Evolutionary conservation across 2,113 vertebrate species (phyloP).

Genomic region (Ptilorrhoa leucosticta): DNA sequence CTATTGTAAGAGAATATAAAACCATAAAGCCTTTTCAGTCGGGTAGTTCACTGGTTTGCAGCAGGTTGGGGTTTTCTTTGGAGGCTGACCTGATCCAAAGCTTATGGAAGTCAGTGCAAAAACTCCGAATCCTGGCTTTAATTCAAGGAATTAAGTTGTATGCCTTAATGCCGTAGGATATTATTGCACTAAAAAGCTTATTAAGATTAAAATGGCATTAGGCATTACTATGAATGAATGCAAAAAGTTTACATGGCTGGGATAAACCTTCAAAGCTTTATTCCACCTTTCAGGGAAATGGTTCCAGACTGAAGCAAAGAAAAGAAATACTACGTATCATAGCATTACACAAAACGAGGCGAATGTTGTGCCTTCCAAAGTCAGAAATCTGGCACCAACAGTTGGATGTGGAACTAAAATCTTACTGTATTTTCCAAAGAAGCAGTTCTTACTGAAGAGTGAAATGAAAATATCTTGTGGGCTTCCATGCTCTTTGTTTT

Average conservation of each 20-base stretch:
- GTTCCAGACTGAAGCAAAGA: not conserved
- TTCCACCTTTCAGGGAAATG: not conserved
- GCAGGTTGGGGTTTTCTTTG: not conserved
- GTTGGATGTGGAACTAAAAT: not conserved
- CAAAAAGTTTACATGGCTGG: not conserved
- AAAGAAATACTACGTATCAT: not conserved
- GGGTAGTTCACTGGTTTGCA: not conserved
- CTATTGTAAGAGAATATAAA: not conserved
- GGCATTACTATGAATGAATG: not conserved
- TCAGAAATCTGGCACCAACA: not conserved
- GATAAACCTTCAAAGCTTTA: conserved; percentile 4
- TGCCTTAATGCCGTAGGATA: not conserved
- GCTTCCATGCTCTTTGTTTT: not conserved
- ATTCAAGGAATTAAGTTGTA: conserved; percentile 15
- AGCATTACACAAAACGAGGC: not conserved
- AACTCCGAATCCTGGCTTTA: not conserved
- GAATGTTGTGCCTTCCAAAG: not conserved
- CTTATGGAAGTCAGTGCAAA: not conserved
- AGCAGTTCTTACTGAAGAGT: not conserved
- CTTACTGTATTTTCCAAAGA: not conserved
- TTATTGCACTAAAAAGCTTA: conserved; percentile 36
- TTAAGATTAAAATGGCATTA: conserved; percentile 56
- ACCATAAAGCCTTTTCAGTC: not conserved
- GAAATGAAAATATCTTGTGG: not conserved
- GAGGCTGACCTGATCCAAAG: not conserved